Base-by-base conservation (phyloP, 2,888 invertebrate genomes). In the Zygothrica quintamaculata region DNA sequence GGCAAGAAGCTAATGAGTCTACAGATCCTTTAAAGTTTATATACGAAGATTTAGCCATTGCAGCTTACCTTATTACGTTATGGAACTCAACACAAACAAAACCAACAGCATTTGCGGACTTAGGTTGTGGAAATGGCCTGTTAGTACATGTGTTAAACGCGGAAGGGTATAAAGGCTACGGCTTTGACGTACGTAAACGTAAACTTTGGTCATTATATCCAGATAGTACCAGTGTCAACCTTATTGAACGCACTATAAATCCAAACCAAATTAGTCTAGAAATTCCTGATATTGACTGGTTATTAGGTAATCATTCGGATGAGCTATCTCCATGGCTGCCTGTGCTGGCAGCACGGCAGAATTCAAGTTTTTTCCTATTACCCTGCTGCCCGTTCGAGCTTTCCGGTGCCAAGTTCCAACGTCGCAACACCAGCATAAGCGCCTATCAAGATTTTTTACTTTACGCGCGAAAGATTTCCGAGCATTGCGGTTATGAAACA, bases 291-390 rank as follows among this genome's bases (percentile, higher is more conserved):
- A 93, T 93, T 22, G 96, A 97, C 87, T 98, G 98, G 98, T 92
- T 99, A 47, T 98, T 99, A 89, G 99, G 99, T 48, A 99, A 99
- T 91, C 99, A 99, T 92, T 98, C 98, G 9, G 99, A 99, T 92
- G 99, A 99, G 90, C 92, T 99, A n/a, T 99, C 99, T 6, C 98
- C 99, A 0, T 99, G 99, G 99, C 95, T 99, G 82, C 98, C 99
- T 13, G 95, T 99, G 0, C 94, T 99, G 79, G 95, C 99, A 18
- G 95, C 95, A 91, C 95, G 95, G 0, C 93, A 93, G 53, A 92
- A 92, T 22, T 95, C 95, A 58, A 95, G 94, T 59, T 98, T 95
- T 88, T 98, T 99, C 89, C 92, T 99, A 1, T 92, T 99, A 9
- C 99, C 99, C 0, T 99, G 99, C 89, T 99, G 99, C 91, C 94